Percentiles rank a stretch among this genome's conserved stretches.
Evolutionary conservation across 2,113 vertebrate genomes (phyloP).

Genomic region (Callopanchax toddi): DNA sequence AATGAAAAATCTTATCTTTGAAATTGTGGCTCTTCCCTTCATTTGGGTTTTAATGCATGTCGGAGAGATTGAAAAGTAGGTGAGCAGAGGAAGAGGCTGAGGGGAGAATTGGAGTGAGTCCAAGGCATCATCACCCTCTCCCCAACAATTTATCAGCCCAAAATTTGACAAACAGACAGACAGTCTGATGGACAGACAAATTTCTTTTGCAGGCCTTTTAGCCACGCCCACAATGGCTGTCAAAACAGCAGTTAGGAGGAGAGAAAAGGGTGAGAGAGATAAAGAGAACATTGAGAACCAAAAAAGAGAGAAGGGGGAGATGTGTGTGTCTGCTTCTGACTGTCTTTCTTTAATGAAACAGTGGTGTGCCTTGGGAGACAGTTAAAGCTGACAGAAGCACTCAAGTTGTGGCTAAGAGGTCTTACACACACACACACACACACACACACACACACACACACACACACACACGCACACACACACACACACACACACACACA

Average conservation of each 20-base stretch:
- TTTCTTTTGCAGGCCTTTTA: conserved; percentile 53
- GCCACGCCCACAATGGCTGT: conserved; percentile 67
- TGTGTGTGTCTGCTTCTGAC: conserved; percentile 32
- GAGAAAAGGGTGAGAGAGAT: conserved; percentile 24
- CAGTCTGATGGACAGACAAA: conserved; percentile 63
- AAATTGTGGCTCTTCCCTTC: conserved; percentile 72
- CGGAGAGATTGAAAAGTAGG: conserved; percentile 74
- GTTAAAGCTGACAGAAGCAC: conserved; percentile 87
- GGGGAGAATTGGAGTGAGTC: conserved; percentile 58
- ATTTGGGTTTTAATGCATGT: conserved; percentile 68
- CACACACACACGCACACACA: conserved; percentile 9
- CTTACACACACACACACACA: conserved; percentile 28
- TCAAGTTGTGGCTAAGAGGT: conserved; percentile 85
- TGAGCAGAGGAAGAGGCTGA: conserved; percentile 46
- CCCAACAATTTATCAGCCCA: conserved; percentile 67
- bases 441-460: not conserved
- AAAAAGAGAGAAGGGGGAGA: not conserved
- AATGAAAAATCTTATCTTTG: conserved; percentile 68
- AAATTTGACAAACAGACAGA: conserved; percentile 70
- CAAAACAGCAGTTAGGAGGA: conserved; percentile 70
- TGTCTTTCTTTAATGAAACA: conserved; percentile 73
- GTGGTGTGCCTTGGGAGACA: conserved; percentile 83
- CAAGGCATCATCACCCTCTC: conserved; percentile 49
- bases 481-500: conserved; percentile 30
- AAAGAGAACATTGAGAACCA: conserved; percentile 35